phyloP scores from a whole-genome alignment of 2,113 vertebrate species.

The Sarotherodon lohbergeri region DNA sequence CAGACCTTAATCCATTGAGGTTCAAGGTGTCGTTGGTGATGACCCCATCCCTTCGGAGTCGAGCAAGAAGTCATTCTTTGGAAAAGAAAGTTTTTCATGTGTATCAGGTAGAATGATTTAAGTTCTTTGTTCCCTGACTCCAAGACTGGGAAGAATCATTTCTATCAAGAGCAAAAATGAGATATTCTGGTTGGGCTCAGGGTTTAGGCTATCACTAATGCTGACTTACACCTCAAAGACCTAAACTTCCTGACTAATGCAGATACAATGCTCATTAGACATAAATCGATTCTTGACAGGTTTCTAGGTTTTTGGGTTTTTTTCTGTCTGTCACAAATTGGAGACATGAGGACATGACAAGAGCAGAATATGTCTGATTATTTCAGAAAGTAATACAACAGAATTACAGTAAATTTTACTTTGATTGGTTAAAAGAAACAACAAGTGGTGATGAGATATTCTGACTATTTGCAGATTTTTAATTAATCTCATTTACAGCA shows the following conservation, averaged over 20 bases:
- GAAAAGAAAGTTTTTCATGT: accelerated
- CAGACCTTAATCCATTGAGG: neutral
- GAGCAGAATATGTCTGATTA: neutral
- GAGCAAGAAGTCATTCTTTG: neutral
- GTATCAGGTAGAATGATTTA: neutral
- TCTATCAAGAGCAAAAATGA: neutral
- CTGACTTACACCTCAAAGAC: neutral
- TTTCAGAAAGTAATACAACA: neutral
- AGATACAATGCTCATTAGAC: neutral
- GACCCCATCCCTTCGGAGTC: neutral
- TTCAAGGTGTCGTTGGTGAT: neutral
- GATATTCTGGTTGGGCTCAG: neutral
- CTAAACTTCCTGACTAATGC: accelerated
- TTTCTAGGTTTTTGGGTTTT: neutral
- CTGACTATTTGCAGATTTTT: neutral
- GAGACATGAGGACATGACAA: neutral
- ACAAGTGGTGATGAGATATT: neutral
- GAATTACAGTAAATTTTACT: neutral
- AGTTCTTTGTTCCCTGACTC: neutral
- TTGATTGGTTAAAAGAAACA: neutral
- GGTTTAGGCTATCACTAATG: neutral
- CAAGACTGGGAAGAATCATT: accelerated
- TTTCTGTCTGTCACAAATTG: neutral
- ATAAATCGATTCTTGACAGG: neutral
- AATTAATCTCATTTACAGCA: neutral